Base-by-base conservation (phyloP, 2,888 invertebrate genomes). In the Phragmatobia fuliginosa region DNA sequence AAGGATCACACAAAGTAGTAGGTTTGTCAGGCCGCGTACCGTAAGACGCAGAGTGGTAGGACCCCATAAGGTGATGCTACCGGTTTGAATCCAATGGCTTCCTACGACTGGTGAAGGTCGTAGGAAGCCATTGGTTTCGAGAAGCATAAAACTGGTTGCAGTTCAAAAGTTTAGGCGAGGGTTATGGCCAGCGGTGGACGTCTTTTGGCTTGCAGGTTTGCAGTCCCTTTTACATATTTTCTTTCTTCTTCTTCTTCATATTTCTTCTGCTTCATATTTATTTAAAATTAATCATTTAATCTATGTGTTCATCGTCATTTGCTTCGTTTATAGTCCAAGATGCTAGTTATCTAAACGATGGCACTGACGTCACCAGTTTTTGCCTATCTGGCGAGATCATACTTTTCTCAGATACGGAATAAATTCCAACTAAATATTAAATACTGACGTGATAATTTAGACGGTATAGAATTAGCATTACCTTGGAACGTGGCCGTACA, bases 311-410 rank as follows among this genome's bases (percentile, higher is more conserved):
- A 33, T 33, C 11, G 33, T 33, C 14, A 61, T 36, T 61, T 61
- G 14, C 33, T 16, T 25, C 36, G 25, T 25, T 61, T 5, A 60
- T 36, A n/a, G 60, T 33, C 33, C 33, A 60, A 25, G n/a, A 33
- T 33, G 33, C n/a, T n/a, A 11, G 36, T 33, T 60, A 25, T 61
- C 60, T 36, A 61, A 36, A 25, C 60, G 33, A 61, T 61, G 60
- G 14, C 14, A 36, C 6, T 6, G 60, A 18, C 28, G n/a, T 60
- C 32, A 25, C 36, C 36, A 36, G 60, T 61, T 61, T 36, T 36
- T 61, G n/a, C 16, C 11, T 25, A 25, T 36, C 36, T 36, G 21
- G 11, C 52, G 10, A 25, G 52, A 52, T 25, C 52, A 25, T 25
- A 52, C n/a, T 33, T 60, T 60, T 36, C 33, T 60, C n/a, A 14